A percentile compares a stretch with the other conserved stretches of the same genome.
phyloP scores from a whole-genome alignment of 2,797 vertebrate genomes.

The Pangasius djambal region DNA sequence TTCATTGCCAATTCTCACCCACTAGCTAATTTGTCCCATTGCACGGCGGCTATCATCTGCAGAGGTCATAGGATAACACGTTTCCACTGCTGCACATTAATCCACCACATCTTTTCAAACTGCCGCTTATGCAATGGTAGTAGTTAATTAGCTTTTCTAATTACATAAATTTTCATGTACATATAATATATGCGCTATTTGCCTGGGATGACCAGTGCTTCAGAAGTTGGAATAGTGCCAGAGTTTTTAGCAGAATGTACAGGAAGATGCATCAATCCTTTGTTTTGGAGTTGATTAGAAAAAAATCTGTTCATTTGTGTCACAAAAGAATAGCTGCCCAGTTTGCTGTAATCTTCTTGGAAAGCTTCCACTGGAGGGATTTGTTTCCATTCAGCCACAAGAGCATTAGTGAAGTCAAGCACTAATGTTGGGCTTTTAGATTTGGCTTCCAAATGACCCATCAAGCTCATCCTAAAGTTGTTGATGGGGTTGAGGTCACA shows the following conservation, averaged over 20 bases:
- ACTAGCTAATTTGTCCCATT: neutral
- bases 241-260: neutral
- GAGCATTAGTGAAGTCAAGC: constrained; percentile 21
- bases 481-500: constrained; percentile 27
- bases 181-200: neutral
- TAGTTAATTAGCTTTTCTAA: neutral
- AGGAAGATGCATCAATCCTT: neutral
- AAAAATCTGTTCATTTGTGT: constrained; percentile 6
- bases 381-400: constrained; percentile 18
- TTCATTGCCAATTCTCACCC: neutral
- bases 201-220: neutral
- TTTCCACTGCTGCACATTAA: neutral
- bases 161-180: neutral
- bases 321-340: neutral
- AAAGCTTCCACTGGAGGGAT: neutral
- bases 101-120: neutral
- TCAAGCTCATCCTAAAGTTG: neutral
- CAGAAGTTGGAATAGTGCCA: neutral
- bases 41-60: neutral
- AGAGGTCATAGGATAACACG: neutral
- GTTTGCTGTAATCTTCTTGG: neutral
- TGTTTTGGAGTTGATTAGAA: neutral
- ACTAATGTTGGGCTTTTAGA: neutral
- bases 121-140: neutral
- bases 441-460: constrained; percentile 25